phyloP scores from a whole-genome alignment of 2,797 vertebrate genomes.

The Antrozous pallidus region DNA sequence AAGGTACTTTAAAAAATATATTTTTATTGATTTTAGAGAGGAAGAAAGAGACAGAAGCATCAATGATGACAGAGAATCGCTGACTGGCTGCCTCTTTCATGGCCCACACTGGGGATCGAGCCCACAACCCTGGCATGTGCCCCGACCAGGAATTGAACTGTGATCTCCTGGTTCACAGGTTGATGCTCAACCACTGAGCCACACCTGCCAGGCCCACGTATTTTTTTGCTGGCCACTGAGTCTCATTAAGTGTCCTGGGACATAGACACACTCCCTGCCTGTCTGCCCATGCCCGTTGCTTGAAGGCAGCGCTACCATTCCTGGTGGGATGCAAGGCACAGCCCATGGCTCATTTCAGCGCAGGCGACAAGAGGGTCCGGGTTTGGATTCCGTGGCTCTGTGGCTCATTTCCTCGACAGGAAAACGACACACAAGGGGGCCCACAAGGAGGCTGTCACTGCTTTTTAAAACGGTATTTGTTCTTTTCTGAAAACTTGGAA shows the following conservation, averaged over 20 bases:
- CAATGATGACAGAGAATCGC: too few species aligned
- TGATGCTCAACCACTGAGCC: too few species aligned
- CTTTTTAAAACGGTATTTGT: neutral
- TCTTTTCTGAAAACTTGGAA: constrained; percentile 1
- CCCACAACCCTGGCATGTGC: too few species aligned
- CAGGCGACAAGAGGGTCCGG: neutral
- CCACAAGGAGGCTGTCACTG: neutral
- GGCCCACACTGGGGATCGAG: too few species aligned
- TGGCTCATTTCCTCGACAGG: neutral
- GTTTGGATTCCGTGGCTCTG: neutral
- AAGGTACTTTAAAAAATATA: too few species aligned
- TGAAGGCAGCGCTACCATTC: neutral
- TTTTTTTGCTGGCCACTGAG: neutral
- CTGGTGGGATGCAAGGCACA: accelerated
- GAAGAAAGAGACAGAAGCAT: too few species aligned
- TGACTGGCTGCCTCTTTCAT: too few species aligned
- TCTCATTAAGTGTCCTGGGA: neutral
- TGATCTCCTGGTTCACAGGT: too few species aligned
- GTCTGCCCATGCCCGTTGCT: neutral
- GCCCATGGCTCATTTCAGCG: accelerated
- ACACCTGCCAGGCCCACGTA: too few species aligned
- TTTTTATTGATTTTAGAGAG: too few species aligned
- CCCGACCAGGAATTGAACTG: too few species aligned
- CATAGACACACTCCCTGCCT: neutral
- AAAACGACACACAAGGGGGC: neutral